These are phyloP conservation scores for Orthonyx spaldingii DNA, from an alignment of 2,113 vertebrate species.

Conservation along the genomic window DNA sequence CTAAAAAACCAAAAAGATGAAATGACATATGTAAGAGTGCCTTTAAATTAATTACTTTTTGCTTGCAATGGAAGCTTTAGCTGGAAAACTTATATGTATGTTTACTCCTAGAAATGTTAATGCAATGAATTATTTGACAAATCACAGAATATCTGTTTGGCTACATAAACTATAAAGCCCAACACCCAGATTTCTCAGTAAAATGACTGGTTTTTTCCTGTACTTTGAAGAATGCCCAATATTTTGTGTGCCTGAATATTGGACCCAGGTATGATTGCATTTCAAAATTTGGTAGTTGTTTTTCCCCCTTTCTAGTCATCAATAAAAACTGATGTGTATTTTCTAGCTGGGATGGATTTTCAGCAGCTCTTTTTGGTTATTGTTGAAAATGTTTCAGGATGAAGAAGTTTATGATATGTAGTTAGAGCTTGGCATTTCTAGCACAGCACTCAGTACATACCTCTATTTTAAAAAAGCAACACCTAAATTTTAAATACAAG, in stretches of 20 bases:
- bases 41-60: neutral
- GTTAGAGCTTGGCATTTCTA: neutral
- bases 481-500: neutral
- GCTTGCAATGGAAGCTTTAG: neutral
- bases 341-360: neutral
- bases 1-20: neutral
- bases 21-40: neutral
- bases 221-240: neutral
- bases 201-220: constrained; percentile 3
- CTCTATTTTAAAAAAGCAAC: neutral
- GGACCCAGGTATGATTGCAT: constrained; percentile 1
- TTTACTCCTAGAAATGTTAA: neutral
- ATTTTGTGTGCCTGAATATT: neutral
- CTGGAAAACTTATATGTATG: neutral
- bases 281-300: neutral
- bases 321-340: neutral
- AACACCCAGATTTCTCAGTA: neutral
- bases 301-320: neutral
- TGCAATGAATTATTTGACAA: neutral
- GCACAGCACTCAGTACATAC: neutral
- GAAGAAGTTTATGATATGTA: neutral
- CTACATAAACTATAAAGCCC: neutral
- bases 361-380: neutral
- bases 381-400: neutral
- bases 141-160: neutral